Conservation (phyloP, 2,888 invertebrate species). For the Gandaritis pyraliata region DNA sequence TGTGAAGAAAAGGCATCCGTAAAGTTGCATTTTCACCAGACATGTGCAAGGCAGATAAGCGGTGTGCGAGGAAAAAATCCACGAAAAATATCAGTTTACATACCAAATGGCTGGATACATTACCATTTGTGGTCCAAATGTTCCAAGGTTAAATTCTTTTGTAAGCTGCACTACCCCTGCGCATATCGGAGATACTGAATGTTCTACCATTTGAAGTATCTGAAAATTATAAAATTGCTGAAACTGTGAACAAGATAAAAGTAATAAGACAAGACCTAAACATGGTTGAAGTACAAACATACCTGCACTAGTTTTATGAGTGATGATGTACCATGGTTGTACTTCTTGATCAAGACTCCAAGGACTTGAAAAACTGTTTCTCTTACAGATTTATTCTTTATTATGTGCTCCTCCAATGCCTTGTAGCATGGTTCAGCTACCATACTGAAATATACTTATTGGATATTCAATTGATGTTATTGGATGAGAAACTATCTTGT, state of each 20-base stretch:
- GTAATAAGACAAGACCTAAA: constrained; percentile 2
- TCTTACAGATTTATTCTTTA: constrained; percentile 86
- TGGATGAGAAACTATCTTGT: no score
- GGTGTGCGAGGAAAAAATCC: no score
- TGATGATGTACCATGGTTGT: constrained; percentile 92
- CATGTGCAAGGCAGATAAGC: no score
- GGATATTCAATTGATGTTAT: no score
- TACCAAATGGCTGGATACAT: constrained; percentile 15
- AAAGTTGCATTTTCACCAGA: neutral
- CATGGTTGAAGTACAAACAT: constrained; percentile 17
- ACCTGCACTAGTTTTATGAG: constrained; percentile 88
- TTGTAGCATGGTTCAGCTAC: constrained; percentile 91
- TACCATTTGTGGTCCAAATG: constrained; percentile 89
- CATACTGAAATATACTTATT: constrained; percentile 76
- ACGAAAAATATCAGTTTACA: no score
- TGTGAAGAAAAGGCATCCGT: neutral
- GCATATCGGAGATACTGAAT: constrained; percentile 87
- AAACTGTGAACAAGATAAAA: neutral
- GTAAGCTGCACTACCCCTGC: constrained; percentile 89
- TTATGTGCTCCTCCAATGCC: constrained; percentile 86
- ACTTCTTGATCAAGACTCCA: constrained; percentile 91
- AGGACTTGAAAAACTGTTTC: constrained; percentile 91
- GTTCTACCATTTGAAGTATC: constrained; percentile 90
- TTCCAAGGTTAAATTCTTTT: constrained; percentile 86
- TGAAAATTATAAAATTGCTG: constrained; percentile 62